A percentile compares a stretch with the other conserved stretches of the same genome.
phyloP scores from a whole-genome alignment of 1,140 invertebrate genomes.

The Adoxophyes honmai region DNA sequence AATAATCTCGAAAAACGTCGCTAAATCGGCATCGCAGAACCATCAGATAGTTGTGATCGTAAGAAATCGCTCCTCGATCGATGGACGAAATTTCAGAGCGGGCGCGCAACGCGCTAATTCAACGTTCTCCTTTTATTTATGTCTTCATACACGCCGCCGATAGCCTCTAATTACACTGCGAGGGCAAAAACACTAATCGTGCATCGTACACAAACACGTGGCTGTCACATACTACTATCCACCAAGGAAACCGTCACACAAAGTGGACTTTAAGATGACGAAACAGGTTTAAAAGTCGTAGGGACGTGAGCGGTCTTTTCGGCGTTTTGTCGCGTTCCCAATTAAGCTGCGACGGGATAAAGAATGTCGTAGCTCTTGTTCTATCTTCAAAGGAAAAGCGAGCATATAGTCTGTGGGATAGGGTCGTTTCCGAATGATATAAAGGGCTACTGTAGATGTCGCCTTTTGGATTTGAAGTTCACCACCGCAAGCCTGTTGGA shows the following conservation, averaged over 20 bases:
- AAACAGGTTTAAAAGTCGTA: neutral
- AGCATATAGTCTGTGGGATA: neutral
- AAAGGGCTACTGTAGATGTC: neutral
- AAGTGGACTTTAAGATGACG: too few species aligned
- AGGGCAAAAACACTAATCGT: slow-evolving; percentile 72
- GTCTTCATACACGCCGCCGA: slow-evolving; percentile 73
- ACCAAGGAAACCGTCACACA: too few species aligned
- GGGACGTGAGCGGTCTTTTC: neutral
- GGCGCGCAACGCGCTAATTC: slow-evolving; percentile 35
- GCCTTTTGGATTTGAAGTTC: neutral
- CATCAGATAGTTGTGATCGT: too few species aligned
- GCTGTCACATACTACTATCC: slow-evolving; percentile 11
- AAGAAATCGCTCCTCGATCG: slow-evolving; percentile 8
- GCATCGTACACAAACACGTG: slow-evolving; percentile 37
- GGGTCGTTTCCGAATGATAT: neutral
- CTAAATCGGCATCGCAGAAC: too few species aligned
- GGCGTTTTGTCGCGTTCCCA: neutral
- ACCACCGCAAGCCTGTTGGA: neutral
- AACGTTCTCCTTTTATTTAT: slow-evolving; percentile 59
- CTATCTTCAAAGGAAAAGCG: neutral
- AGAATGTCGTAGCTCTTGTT: neutral
- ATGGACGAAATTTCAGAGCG: neutral
- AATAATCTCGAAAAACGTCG: too few species aligned
- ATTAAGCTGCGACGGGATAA: neutral
- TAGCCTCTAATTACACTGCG: slow-evolving; percentile 66